phyloP scores from a whole-genome alignment of 2,888 invertebrate species.

The Epinotia nisella region DNA sequence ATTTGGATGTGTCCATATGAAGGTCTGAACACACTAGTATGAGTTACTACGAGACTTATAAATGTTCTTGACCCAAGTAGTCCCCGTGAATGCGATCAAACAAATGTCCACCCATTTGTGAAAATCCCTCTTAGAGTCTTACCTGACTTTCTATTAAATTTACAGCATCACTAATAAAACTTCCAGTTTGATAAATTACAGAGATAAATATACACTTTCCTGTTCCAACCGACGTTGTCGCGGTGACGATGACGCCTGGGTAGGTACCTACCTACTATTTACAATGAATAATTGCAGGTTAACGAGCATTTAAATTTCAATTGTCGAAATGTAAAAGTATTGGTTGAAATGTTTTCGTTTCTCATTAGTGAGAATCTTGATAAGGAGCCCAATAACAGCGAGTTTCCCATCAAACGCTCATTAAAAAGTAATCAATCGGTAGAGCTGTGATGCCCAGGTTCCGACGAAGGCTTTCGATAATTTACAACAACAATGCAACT shows the following conservation, averaged over 20 bases:
- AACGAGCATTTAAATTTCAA: conserved; percentile 32
- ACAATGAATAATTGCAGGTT: conserved; percentile 27
- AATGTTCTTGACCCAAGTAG: background rate
- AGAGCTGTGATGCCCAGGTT: conserved; percentile 17
- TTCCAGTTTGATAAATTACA: background rate
- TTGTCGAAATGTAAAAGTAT: conserved; percentile 33
- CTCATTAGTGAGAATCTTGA: conserved; percentile 49
- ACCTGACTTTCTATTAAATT: background rate
- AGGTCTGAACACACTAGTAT: too few relatives aligned
- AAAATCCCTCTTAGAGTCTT: background rate
- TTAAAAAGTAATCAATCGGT: conserved; percentile 65
- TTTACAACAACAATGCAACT: conserved; percentile 38
- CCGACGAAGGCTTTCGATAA: conserved; percentile 34
- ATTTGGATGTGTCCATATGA: too few relatives aligned
- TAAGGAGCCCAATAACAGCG: conserved; percentile 52
- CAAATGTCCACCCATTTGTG: background rate
- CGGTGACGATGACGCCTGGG: background rate
- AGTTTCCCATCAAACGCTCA: conserved; percentile 62
- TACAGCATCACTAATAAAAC: background rate
- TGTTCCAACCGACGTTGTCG: conserved; percentile 15
- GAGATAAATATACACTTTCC: background rate
- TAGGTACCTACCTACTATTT: too few relatives aligned
- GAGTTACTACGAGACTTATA: too few relatives aligned
- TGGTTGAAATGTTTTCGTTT: conserved; percentile 46
- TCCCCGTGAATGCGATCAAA: background rate